Evolutionary conservation across 2,797 vertebrate genomes (phyloP).

Genomic region (Balearica regulorum): DNA sequence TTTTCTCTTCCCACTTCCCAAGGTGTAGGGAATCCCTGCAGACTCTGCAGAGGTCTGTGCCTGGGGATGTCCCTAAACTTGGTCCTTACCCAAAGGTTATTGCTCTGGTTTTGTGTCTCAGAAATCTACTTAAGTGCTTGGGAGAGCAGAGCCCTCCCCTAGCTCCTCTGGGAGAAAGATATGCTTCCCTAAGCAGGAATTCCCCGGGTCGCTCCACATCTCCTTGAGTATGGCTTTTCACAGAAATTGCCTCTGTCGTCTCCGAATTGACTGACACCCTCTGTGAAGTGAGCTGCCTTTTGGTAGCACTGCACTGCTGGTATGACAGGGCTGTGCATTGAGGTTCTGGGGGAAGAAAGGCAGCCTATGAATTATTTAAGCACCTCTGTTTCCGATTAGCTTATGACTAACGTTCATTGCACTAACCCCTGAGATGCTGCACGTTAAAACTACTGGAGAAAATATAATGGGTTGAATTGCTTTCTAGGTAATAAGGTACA

Average conservation of each 20-base stretch:
- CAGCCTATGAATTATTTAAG: slow-evolving; percentile 54
- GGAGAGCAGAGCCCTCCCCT: neutral
- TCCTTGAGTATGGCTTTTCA: neutral
- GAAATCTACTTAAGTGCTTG: neutral
- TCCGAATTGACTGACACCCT: neutral
- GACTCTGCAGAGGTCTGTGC: neutral
- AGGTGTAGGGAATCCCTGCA: neutral
- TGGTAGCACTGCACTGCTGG: neutral
- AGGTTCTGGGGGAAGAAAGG: neutral
- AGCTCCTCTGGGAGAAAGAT: neutral
- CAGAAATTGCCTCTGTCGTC: neutral
- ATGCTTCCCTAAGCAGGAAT: neutral
- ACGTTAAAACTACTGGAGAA: slow-evolving; percentile 11
- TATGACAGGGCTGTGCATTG: neutral
- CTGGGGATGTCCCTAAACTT: neutral
- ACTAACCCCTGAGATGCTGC: neutral
- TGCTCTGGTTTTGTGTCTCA: neutral
- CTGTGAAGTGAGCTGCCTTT: slow-evolving; percentile 7
- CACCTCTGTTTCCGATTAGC: slow-evolving; percentile 42
- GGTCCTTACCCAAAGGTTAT: neutral
- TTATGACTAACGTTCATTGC: slow-evolving; percentile 30
- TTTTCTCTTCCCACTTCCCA: neutral
- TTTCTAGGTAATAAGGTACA: slow-evolving; percentile 57
- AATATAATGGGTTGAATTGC: slow-evolving; percentile 53
- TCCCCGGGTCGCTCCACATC: neutral